These are phyloP conservation scores for Petrophora chlorosata DNA, from an alignment of 2,888 invertebrate genomes.

Conservation along the genomic window DNA sequence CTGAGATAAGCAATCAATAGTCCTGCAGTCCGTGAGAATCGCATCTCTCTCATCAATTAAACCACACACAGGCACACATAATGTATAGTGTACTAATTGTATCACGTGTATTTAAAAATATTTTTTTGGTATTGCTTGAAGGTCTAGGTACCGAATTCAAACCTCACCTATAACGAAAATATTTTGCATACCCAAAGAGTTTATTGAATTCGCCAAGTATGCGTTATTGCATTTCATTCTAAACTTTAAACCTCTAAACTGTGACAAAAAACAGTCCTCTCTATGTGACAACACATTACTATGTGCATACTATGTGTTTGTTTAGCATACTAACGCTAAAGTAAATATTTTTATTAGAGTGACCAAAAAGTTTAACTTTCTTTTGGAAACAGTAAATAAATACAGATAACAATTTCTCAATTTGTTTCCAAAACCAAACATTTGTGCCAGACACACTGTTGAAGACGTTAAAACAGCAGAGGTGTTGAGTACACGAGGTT, in stretches of 20 bases:
- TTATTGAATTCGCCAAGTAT: too few species aligned
- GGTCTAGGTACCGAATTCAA: too few species aligned
- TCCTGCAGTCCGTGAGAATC: not conserved
- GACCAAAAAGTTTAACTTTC: conserved; percentile 43
- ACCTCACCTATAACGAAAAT: too few species aligned
- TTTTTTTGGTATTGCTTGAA: too few species aligned
- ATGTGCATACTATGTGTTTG: too few species aligned
- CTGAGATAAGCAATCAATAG: conserved; percentile 24
- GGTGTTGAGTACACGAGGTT: conserved; percentile 69
- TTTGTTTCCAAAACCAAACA: conserved; percentile 58
- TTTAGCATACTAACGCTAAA: conserved; percentile 27
- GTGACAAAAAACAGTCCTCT: not conserved
- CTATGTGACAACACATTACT: conserved; percentile 10
- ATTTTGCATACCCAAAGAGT: too few species aligned
- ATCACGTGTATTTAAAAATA: too few species aligned
- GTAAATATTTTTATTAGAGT: conserved; percentile 39
- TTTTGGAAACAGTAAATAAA: conserved; percentile 48
- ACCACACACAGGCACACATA: too few species aligned
- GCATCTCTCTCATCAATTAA: too few species aligned
- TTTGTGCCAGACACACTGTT: conserved; percentile 54
- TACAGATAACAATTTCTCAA: conserved; percentile 58
- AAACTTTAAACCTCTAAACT: too few species aligned
- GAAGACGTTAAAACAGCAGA: conserved; percentile 70
- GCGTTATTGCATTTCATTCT: too few species aligned
- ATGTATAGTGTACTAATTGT: too few species aligned